phyloP scores from a whole-genome alignment of 2,888 invertebrate species.

The Yponomeuta plumbellus region DNA sequence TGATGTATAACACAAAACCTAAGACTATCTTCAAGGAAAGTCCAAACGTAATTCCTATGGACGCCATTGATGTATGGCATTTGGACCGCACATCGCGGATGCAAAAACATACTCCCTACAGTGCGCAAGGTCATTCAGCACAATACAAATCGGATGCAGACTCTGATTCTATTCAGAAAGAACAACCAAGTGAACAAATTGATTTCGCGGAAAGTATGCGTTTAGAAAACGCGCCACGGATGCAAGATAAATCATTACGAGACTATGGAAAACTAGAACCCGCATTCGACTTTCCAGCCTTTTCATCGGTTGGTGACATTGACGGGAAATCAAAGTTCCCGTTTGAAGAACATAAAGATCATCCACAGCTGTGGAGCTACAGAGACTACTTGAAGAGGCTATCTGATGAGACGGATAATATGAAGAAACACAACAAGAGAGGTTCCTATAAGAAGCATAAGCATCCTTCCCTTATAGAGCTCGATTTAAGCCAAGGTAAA shows the following conservation, averaged over 20 bases:
- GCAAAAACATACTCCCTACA: neutral
- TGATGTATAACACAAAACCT: conserved; percentile 78
- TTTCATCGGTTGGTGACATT: neutral
- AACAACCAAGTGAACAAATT: neutral
- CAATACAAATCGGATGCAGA: neutral
- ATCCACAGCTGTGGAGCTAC: conserved; percentile 6
- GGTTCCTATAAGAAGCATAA: conserved; percentile 8
- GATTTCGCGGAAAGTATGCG: neutral
- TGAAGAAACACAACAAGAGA: neutral
- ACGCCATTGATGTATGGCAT: conserved; percentile 22
- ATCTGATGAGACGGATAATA: conserved; percentile 7
- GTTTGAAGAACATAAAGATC: conserved; percentile 5
- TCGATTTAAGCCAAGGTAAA: conserved; percentile 19
- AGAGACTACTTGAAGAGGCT: conserved; percentile 12
- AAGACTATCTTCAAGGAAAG: conserved; percentile 70
- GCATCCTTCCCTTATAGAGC: conserved; percentile 14
- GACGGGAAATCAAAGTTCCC: conserved; percentile 10
- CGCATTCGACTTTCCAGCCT: conserved; percentile 10
- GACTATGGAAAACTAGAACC: conserved; percentile 46
- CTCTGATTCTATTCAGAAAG: neutral
- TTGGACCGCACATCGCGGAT: neutral
- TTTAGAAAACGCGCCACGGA: neutral
- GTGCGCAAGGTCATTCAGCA: too few species aligned
- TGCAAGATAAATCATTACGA: conserved; percentile 53
- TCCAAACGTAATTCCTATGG: conserved; percentile 21